Evolutionary conservation across 2,888 invertebrate genomes (phyloP), one percentile per base, ranked within the genome.

Genomic region (Acanthosepion esculentum): DNA sequence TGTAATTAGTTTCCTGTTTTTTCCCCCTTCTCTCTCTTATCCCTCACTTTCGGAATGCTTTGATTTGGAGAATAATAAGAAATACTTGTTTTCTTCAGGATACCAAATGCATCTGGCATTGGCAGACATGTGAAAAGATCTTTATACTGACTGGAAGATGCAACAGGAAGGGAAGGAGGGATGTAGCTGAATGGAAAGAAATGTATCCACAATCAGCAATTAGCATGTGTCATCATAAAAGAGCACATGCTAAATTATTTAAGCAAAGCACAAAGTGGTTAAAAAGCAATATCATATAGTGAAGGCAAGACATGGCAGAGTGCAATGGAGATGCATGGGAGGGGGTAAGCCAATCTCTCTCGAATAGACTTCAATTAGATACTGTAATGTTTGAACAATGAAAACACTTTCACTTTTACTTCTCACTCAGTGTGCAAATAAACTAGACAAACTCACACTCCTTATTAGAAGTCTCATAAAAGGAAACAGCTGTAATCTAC

Each of bases 51-150:
- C n/a, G 10, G n/a, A n/a, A 33, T 15, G n/a, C 78, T 78, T 78
- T 78, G n/a, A 78, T 78, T 78, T 78, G n/a, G n/a, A 78, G 78
- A 78, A 78, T 78, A 78, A 78, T 78, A 78, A 78, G 78, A 78
- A 78, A 78, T 15, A 78, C n/a, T 78, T 78, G 78, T 78, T 33
- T 78, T 78, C n/a, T n/a, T 12, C 78, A 78, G n/a, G 78, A 78
- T 78, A 78, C 78, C 78, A 78, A 78, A 33, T 33, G 15, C 78
- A 78, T 78, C 78, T 78, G 78, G 78, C 78, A 78, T 78, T 33
- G n/a, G 78, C 78, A 78, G 78, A 78, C 78, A 78, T 78, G 33
- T 33, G n/a, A n/a, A 78, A n/a, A 33, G n/a, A 78, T 78, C 78
- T 10, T 33, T 8, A 15, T n/a, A 15, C 78, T 33, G n/a, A 78